Base-by-base conservation (phyloP, 2,113 vertebrate genomes). In the Myanophis thanlyinensis region DNA sequence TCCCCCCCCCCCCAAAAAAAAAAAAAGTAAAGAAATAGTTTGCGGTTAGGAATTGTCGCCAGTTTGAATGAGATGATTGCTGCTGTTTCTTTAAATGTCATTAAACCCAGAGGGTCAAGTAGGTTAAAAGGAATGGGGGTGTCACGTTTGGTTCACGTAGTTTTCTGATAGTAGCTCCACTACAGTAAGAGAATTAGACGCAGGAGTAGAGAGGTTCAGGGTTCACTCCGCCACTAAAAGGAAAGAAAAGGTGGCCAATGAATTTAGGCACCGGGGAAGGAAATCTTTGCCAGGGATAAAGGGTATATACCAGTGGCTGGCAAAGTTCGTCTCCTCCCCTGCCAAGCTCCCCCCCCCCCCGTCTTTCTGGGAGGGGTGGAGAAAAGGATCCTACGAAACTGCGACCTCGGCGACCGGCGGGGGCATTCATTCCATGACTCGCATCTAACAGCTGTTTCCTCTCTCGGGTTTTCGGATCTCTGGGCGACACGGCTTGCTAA, bases 391-490 rank as follows among this genome's bases (percentile, higher is more conserved):
- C 52, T 46, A 86, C 80, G 9, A 10, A 30, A 35, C 67, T 6
- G 86, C 47, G 86, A 51, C 48, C 30, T 49, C 59, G 40, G 40
- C 48, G 92, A 85, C 80, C 4, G 95, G 86, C 10, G 94, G 94
- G 94, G 92, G 20, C 94, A 86, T 23, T 51, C 94, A 86, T 23
- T 51, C 22, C 25, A 49, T 48, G 87, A 11, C 89, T 93, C 91
- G 15, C 47, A 47, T 30, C 46, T 13, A 30, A 92, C 94, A 92
- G 53, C 84, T 7, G 95, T 87, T 96, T 96, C 95, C 96, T 94
- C 92, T 13, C 18, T 93, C 85, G 1, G 15, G 2, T 44, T 1
- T 80, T 80, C 67, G 2, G 35, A 80, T 20, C 67, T 18, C 67
- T 80, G 35, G 67, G 35, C 0, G 15, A 80, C 7, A 22, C 15